A percentile compares a stretch with the other conserved stretches of the same genome.
These are phyloP conservation scores for Periophthalmus magnuspinnatus DNA, from an alignment of 2,797 vertebrate genomes.

Conservation along the genomic window DNA sequence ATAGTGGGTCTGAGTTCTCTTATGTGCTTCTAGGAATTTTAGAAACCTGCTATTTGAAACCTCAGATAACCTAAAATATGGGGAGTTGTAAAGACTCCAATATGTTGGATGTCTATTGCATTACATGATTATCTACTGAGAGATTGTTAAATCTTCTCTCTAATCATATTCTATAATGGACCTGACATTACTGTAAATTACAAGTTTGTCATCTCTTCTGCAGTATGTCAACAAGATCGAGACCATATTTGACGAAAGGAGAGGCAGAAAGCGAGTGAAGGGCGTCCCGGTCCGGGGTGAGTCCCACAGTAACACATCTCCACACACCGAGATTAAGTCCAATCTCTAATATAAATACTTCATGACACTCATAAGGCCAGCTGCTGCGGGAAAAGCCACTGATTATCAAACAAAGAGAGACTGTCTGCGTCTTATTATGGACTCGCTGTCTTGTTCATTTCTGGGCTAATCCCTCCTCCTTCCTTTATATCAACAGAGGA, in stretches of 20 bases:
- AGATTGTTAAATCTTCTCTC: constrained; percentile 28
- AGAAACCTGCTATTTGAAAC: neutral
- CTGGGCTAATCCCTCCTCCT: constrained; percentile 34
- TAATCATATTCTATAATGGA: constrained; percentile 40
- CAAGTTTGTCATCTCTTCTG: constrained; percentile 45
- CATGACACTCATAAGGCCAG: constrained; percentile 45
- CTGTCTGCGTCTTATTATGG: constrained; percentile 60
- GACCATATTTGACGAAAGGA: constrained; percentile 92
- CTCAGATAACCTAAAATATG: neutral
- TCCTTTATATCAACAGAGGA: constrained; percentile 82
- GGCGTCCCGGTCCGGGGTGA: constrained; percentile 81
- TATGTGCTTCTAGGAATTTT: too few species aligned
- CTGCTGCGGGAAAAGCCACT: constrained; percentile 35
- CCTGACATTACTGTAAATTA: constrained; percentile 42
- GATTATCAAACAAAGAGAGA: constrained; percentile 59
- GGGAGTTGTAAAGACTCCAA: neutral
- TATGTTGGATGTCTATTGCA: neutral
- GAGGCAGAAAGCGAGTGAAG: constrained; percentile 90
- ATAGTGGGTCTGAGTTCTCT: too few species aligned
- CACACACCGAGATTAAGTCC: constrained; percentile 38
- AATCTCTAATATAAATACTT: constrained; percentile 57
- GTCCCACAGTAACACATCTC: constrained; percentile 26
- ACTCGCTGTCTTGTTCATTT: constrained; percentile 46
- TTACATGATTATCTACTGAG: constrained; percentile 48
- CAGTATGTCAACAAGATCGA: constrained; percentile 93